phyloP scores from a whole-genome alignment of 2,797 vertebrate genomes.

The Pseudomugil gertrudae region DNA sequence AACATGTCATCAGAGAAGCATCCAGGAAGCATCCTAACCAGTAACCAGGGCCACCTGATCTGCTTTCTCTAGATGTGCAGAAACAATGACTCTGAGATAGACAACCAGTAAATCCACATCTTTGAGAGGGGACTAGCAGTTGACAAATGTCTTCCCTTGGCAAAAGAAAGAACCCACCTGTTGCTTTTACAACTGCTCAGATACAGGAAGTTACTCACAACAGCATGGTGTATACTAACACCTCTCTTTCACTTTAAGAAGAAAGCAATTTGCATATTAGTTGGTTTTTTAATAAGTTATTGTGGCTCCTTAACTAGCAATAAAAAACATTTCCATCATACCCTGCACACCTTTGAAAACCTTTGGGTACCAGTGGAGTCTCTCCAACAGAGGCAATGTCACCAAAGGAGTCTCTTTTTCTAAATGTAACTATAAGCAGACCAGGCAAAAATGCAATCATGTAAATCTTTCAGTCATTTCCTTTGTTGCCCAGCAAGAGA shows the following conservation, averaged over 20 bases:
- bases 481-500: slow-evolving; percentile 52
- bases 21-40: background rate
- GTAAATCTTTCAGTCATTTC: slow-evolving; percentile 58
- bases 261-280: background rate
- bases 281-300: background rate
- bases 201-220: background rate
- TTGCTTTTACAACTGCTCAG: background rate
- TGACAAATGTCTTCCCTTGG: background rate
- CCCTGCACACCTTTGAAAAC: background rate
- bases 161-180: background rate
- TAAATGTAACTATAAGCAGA: slow-evolving; percentile 47
- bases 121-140: background rate
- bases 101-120: background rate
- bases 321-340: background rate
- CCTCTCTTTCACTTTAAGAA: background rate
- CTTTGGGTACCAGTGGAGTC: background rate
- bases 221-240: background rate
- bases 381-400: slow-evolving; percentile 14
- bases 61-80: background rate
- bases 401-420: slow-evolving; percentile 21
- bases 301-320: background rate
- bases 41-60: background rate
- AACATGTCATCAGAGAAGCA: background rate
- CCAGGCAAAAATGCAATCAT: slow-evolving; percentile 50
- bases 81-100: background rate